Base-by-base conservation (phyloP, 1,140 invertebrate species). In the Drosophila nikananu region DNA sequence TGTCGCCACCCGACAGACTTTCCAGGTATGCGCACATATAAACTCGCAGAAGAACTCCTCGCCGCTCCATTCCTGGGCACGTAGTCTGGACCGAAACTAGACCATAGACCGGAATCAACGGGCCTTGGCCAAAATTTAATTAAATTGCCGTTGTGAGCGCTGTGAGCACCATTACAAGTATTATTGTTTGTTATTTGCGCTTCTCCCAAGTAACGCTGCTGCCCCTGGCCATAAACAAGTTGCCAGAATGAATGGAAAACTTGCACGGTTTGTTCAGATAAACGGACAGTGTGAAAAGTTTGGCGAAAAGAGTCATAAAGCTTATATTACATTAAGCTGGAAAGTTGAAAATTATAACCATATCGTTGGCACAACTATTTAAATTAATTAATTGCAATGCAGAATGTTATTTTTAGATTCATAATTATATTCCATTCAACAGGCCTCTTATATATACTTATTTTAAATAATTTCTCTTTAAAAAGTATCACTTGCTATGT, bases 61-160 rank as follows among this genome's bases (percentile, higher is more conserved):
- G 52, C 55, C 51, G 23, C 37, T 46, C 51, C 62, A 25, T 46
- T 51, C 62, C 41, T 44, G 48, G 63, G 63, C 67, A 86, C 83
- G 84, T 86, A 87, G 64, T 49, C 23, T 37, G 19, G 30, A 15
- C 63, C 48, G 15, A 27, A 64, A 48, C 73, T 37, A 55, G 52
- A 76, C 60, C 59, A 46, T 46, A n/a, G n/a, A 49, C 35, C 51
- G 39, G 19, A 32, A 46, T 57, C 49, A 60, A 61, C 77, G 65
- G 41, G 60, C 32, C 67, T 46, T 65, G 73, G 73, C 63, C 65
- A 71, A 89, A 84, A 81, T 90, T 89, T 90, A 89, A 89, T 89
- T 89, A 89, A 89, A 89, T 84, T 81, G 74, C 81, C 70, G 74
- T 59, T 78, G 73, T 48, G 77, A 89, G 46, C 37, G 54, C n/a